These are phyloP conservation scores for Molanna angustata DNA, from an alignment of 2,888 invertebrate species.

Conservation along the genomic window DNA sequence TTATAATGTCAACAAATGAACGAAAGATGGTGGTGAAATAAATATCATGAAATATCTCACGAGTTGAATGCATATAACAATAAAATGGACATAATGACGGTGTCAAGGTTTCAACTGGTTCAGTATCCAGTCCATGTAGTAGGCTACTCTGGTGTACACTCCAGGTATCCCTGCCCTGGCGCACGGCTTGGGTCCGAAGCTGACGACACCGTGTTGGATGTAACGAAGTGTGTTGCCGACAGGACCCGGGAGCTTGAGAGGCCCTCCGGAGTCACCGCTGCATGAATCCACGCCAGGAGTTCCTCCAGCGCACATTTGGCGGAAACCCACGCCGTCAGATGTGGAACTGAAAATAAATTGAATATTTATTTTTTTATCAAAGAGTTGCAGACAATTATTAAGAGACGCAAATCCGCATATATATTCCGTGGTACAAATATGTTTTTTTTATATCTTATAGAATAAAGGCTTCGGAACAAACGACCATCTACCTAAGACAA, in stretches of 20 bases:
- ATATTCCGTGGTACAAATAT: no score
- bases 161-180: conserved; percentile 61
- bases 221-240: conserved; percentile 45
- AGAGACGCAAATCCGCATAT: no score
- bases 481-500: no score
- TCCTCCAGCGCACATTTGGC: conserved; percentile 66
- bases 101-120: conserved; percentile 45
- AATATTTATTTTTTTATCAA: no score
- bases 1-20: no score
- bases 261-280: conserved; percentile 68
- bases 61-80: no score
- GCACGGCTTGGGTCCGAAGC: conserved; percentile 51
- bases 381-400: no score
- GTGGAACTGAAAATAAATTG: conserved; percentile 34
- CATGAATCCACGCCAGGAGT: conserved; percentile 58
- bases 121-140: conserved; percentile 66
- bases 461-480: no score
- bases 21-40: no score
- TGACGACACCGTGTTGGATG: conserved; percentile 60
- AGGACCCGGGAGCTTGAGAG: conserved; percentile 50
- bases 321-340: conserved; percentile 42
- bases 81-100: no score
- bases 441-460: no score
- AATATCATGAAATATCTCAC: no score
- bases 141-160: conserved; percentile 64